Base-by-base conservation (phyloP, 2,888 invertebrate genomes). In the Chalcis sispes region DNA sequence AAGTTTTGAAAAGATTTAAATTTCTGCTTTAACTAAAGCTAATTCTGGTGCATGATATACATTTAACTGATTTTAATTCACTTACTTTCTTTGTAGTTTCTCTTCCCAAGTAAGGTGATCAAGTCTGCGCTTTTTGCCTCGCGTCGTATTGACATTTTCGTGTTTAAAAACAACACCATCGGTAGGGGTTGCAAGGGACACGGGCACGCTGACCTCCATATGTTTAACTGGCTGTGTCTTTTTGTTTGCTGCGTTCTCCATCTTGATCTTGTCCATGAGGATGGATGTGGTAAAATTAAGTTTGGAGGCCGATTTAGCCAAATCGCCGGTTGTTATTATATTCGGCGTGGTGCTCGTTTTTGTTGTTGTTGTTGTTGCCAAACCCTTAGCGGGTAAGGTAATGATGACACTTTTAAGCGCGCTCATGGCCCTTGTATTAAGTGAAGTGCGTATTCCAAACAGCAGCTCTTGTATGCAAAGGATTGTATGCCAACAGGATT, bases 41-140 rank as follows among this genome's bases (percentile, higher is more conserved):
- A n/a, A n/a, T n/a, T n/a, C n/a, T n/a, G n/a, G n/a, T n/a, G n/a
- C n/a, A n/a, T n/a, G n/a, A n/a, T n/a, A n/a, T n/a, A n/a, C n/a
- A n/a, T n/a, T n/a, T n/a, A n/a, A n/a, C n/a, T n/a, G n/a, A n/a
- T n/a, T n/a, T n/a, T 10, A 36, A 36, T 4, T 13, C 2, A 92
- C 95, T 91, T 89, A 96, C 96, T 96, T 96, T 86, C 96, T 91
- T 89, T 95, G 94, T 83, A 96, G 90, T 87, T 96, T 96, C 87
- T 96, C 95, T 85, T 96, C 96, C 93, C 95, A 94, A 75, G 95
- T 91, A 54, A 96, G 89, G 87, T 96, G 96, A 87, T 96, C 96
- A 83, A 96, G 90, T 69, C 95, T 91, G 72, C 96, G 91, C 87
- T 96, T 96, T 80, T 93, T 92, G 54, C 75, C 66, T 2, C 74